Evolutionary conservation across 2,113 vertebrate species (phyloP), one percentile per base, ranked within the genome.

Genomic region (Ptyas mucosa): DNA sequence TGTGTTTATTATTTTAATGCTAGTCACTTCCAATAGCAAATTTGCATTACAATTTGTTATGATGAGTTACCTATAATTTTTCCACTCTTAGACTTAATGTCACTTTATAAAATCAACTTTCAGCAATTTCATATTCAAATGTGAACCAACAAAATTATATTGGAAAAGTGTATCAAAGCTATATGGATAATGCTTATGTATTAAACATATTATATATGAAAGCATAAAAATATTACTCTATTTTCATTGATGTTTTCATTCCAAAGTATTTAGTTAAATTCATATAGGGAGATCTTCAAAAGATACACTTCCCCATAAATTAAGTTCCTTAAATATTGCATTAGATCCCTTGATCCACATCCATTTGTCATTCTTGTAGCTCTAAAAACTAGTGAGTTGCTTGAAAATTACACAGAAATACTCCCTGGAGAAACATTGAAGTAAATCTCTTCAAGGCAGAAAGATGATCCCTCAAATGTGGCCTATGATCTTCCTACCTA

Each of bases 241-340:
- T 93, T 96, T 55, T 94, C 93, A 95, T 95, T 95, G 61, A 89
- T 29, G 49, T 88, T 96, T 95, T 96, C 91, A 95, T 94, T 91
- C 90, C 93, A 95, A 49, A 88, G 23, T 93, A 87, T 91, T 29
- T 95, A 96, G 94, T 93, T 39, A 57, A 96, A 85, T 95, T 53
- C 51, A 34, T 55, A 20, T 20, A 55, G 34, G 18, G 8, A 20
- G 29, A 29, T 88, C 51, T n/a, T 53, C 87, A n/a, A 53, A 55
- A 54, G n/a, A 23, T 29, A 55, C 10, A 8, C 53, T 39, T 88
- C 52, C 18, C 21, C 69, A 81, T 18, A 39, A 39, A 81, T 39
- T 81, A 81, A 81, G 18, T 39, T 81, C 18, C 69, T 81, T 81
- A 39, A 21, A 39, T 20, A 81, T 20, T 81, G 69, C 69, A 20